phyloP scores from a whole-genome alignment of 2,113 vertebrate species.

The Serinus canaria region DNA sequence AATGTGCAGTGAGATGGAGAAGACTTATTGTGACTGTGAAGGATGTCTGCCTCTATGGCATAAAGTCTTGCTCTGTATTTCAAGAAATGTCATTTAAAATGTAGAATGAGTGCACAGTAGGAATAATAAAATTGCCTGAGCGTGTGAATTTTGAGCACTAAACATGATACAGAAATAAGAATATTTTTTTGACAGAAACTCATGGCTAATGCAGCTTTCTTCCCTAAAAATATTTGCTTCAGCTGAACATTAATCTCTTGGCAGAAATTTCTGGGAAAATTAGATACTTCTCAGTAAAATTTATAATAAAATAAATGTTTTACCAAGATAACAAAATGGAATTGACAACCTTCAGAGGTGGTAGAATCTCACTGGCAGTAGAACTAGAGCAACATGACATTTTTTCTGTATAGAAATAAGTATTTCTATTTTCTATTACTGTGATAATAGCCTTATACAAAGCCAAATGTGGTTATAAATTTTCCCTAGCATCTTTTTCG shows the following conservation, averaged over 20 bases:
- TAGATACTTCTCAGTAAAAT: slow-evolving; percentile 14
- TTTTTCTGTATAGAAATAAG: slow-evolving; percentile 18
- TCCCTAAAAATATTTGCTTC: neutral
- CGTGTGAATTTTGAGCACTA: slow-evolving; percentile 26
- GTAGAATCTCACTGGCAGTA: neutral
- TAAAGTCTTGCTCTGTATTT: slow-evolving; percentile 20
- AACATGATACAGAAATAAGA: neutral
- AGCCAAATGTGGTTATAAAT: slow-evolving; percentile 46
- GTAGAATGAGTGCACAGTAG: slow-evolving; percentile 4
- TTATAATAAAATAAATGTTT: neutral
- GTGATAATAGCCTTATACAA: slow-evolving; percentile 31
- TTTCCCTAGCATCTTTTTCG: neutral
- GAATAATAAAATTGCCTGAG: slow-evolving; percentile 11
- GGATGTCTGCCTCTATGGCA: neutral
- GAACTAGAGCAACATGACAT: neutral
- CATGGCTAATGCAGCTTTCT: neutral
- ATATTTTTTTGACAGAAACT: neutral
- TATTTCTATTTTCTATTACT: neutral
- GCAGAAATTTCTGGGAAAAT: slow-evolving; percentile 21
- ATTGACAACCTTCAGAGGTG: neutral
- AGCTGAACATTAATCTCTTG: slow-evolving; percentile 9
- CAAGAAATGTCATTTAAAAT: slow-evolving; percentile 40
- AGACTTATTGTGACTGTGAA: neutral
- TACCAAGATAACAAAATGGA: neutral
- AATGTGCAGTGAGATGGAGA: neutral